phyloP scores from a whole-genome alignment of 23 tunicate species.

The Diplosoma virens region DNA sequence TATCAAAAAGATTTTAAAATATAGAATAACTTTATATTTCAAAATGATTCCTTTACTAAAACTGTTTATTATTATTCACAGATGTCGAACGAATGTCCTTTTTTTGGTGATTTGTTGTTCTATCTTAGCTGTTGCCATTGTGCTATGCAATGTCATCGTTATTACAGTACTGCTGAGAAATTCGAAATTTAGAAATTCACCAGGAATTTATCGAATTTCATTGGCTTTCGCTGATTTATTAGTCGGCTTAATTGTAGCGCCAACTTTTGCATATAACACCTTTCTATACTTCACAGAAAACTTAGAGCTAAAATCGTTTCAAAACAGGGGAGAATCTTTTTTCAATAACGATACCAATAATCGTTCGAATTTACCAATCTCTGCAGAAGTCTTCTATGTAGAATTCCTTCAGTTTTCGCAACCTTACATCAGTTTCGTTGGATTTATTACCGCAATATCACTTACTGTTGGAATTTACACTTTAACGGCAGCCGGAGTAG shows the following conservation, averaged over 20 bases:
- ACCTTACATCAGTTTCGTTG: conserved; percentile 21
- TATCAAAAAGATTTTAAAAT: too few relatives aligned
- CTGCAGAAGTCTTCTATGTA: background rate
- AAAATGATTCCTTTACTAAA: too few relatives aligned
- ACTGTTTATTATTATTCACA: too few relatives aligned
- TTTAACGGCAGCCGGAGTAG: conserved; percentile 32
- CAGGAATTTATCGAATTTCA: conserved; percentile 41
- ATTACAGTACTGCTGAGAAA: conserved; percentile 27
- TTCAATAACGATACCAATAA: background rate
- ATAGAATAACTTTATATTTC: too few relatives aligned
- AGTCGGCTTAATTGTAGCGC: conserved; percentile 54
- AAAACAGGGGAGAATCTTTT: too few relatives aligned
- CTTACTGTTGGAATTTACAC: conserved; percentile 33
- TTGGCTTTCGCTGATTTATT: conserved; percentile 55
- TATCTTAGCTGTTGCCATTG: conserved; percentile 29
- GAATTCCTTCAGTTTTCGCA: background rate
- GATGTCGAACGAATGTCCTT: conserved; percentile 43
- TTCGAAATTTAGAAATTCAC: conserved; percentile 27
- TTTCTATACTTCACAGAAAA: background rate
- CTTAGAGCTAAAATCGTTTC: too few relatives aligned
- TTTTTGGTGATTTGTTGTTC: background rate
- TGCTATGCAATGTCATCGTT: conserved; percentile 43
- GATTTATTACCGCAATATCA: conserved; percentile 36
- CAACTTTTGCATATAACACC: conserved; percentile 33
- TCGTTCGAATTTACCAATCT: background rate